Percentiles rank a stretch among this genome's conserved stretches.
Conservation (phyloP, 2,888 invertebrate species). For the Leptinotarsa tumamoca region DNA sequence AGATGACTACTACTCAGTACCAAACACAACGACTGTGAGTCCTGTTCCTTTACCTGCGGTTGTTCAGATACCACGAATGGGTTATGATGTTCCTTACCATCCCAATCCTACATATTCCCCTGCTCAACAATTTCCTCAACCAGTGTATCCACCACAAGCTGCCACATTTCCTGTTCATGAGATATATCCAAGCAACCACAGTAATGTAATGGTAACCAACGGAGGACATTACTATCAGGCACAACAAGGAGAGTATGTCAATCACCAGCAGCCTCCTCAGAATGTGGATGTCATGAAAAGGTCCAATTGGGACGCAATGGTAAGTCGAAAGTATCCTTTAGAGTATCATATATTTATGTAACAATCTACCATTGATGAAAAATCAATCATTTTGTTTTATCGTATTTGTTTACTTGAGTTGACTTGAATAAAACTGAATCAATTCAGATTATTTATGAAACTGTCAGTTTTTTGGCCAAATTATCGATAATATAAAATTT, state of each 20-base stretch:
- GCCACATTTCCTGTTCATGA: conserved; percentile 48
- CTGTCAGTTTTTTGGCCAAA: no score
- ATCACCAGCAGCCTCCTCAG: conserved; percentile 36
- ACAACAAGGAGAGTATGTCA: conserved; percentile 44
- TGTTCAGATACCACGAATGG: conserved; percentile 60
- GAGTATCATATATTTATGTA: neutral
- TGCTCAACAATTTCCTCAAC: conserved; percentile 39
- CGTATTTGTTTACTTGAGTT: no score
- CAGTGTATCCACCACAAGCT: conserved; percentile 37
- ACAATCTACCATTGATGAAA: no score
- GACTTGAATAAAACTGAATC: no score
- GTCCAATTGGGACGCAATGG: conserved; percentile 57
- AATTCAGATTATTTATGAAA: no score
- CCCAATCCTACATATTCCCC: conserved; percentile 32
- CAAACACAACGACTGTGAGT: conserved; percentile 56
- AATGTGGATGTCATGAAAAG: conserved; percentile 48
- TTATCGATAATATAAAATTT: no score
- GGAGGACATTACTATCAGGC: conserved; percentile 62
- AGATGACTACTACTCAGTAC: conserved; percentile 62
- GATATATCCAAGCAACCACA: conserved; percentile 42
- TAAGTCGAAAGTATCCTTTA: conserved; percentile 41
- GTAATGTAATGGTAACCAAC: conserved; percentile 56
- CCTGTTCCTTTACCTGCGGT: conserved; percentile 59
- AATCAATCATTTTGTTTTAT: no score
- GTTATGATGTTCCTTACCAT: conserved; percentile 58